Evolutionary conservation across 2,113 vertebrate species (phyloP).

Genomic region (Vombatus ursinus): DNA sequence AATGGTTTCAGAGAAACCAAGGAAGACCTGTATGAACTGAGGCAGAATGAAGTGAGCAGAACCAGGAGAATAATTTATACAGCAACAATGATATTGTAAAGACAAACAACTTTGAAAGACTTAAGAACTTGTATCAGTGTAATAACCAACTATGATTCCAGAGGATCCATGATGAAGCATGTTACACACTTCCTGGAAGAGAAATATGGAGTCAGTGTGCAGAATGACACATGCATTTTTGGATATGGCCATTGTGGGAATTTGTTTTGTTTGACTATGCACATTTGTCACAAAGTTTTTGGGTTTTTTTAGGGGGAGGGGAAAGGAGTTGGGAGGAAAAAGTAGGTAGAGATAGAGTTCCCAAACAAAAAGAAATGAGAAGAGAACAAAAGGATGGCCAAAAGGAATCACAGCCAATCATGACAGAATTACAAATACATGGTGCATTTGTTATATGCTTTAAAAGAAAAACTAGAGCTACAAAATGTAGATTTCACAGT

Average conservation of each 20-base stretch:
- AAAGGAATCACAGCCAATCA: background rate
- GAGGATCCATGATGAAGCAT: no score
- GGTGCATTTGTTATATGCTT: background rate
- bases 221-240: no score
- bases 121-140: background rate
- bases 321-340: background rate
- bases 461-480: background rate
- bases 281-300: background rate
- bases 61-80: background rate
- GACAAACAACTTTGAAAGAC: background rate
- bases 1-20: background rate
- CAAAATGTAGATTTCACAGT: background rate
- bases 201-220: no score
- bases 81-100: background rate
- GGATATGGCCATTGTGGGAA: no score
- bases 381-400: background rate
- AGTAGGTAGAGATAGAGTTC: background rate
- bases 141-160: no score
- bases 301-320: no score
- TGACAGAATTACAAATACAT: background rate
- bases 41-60: background rate
- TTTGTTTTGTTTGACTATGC: background rate
- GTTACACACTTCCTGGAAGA: no score
- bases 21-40: background rate
- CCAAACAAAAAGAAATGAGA: background rate